Conservation (phyloP, 92 coral and sea anemone genomes). For the Parazoanthus atlanticus region DNA sequence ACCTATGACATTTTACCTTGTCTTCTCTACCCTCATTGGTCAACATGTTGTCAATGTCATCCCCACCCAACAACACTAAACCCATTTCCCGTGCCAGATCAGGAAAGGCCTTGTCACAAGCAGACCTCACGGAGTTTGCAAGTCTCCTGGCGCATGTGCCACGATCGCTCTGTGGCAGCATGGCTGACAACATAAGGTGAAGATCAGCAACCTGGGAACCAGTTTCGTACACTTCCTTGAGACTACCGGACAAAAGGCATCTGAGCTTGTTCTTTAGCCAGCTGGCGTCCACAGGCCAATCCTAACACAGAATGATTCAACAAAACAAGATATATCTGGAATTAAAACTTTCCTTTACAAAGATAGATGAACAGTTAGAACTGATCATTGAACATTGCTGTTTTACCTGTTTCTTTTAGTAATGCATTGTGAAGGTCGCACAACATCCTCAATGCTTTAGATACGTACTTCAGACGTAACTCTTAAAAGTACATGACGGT, state of each 20-base stretch:
- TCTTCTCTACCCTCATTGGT: slow-evolving; percentile 73
- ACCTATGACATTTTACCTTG: slow-evolving; percentile 52
- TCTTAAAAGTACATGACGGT: too few relatives aligned
- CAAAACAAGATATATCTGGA: neutral
- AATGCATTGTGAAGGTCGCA: too few relatives aligned
- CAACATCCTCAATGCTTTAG: too few relatives aligned
- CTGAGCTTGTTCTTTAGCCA: slow-evolving; percentile 85
- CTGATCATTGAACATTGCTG: neutral
- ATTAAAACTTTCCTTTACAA: neutral
- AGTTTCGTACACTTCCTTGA: slow-evolving; percentile 94
- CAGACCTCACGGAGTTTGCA: slow-evolving; percentile 60
- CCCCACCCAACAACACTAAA: slow-evolving; percentile 65
- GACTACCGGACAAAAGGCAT: slow-evolving; percentile 86
- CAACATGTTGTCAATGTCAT: slow-evolving; percentile 59
- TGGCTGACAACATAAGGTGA: slow-evolving; percentile 74
- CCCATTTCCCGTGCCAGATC: slow-evolving; percentile 99
- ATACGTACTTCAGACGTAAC: too few relatives aligned
- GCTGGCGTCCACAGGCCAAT: slow-evolving; percentile 94
- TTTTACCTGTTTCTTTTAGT: neutral
- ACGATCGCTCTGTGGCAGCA: slow-evolving; percentile 42
- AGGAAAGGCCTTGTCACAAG: slow-evolving; percentile 78
- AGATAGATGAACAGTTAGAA: neutral
- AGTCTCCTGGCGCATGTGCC: slow-evolving; percentile 70
- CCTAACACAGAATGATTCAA: slow-evolving; percentile 57
- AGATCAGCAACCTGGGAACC: slow-evolving; percentile 99